Evolutionary conservation across 2,797 vertebrate genomes (phyloP), one percentile per base, ranked within the genome.

Genomic region (Ceryle rudis): DNA sequence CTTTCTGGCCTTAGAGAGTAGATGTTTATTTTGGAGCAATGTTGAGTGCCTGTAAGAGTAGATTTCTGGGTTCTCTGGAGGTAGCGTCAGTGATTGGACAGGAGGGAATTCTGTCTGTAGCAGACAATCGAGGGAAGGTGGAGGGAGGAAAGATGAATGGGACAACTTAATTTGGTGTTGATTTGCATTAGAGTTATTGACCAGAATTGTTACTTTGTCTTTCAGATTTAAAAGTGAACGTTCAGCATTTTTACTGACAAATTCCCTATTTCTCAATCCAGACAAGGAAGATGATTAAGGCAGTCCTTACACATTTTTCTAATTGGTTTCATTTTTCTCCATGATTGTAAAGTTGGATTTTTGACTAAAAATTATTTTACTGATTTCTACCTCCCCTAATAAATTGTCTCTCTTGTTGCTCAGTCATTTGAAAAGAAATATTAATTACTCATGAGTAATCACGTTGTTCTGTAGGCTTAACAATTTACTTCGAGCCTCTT

Each of bases 381-480:
- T 8, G 19, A 19, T 81, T 91, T 44, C 25, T 21, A 2, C 29
- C 4, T 5, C 7, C 7, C 15, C 17, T 14, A 42, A 77, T 58
- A 86, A 92, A 70, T 33, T 14, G 19, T 39, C 31, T 22, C 69
- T 23, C 72, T 90, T 60, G 71, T 72, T 74, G 54, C n/a, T 60
- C n/a, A 49, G 66, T 91, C 84, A 84, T 86, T 83, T 62, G 62
- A 75, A 85, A 83, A 86, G 82, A 84, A 90, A 41, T 37, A 58
- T 57, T 93, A 95, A 87, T 93, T 93, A 61, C 39, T 92, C 47
- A 28, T 3, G 35, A 92, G 35, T 93, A 78, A 94, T 95, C 77
- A 25, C 74, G 14, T 89, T 95, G 67, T 89, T 94, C 91, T 78
- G 7, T 55, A 73, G 62, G 82, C 78, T 84, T 86, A 88, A 44